A percentile compares a stretch with the other conserved stretches of the same genome.
Conservation (phyloP, 1,140 invertebrate genomes). For the Zaprionus davidi region DNA sequence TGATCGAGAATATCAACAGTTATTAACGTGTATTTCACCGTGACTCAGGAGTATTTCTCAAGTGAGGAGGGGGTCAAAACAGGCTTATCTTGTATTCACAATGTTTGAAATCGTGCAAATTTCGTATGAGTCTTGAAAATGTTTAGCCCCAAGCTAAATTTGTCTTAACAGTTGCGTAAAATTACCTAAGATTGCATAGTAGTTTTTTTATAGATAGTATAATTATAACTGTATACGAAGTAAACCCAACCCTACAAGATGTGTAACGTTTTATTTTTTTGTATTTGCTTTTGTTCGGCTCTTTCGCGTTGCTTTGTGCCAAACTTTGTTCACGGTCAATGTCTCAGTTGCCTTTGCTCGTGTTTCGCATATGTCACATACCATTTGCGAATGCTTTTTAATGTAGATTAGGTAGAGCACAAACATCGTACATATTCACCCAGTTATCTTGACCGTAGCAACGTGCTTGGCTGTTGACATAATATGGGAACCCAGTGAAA, state of each 20-base stretch:
- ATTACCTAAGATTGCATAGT: slow-evolving; percentile 19
- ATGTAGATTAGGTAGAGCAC: slow-evolving; percentile 26
- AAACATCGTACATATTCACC: slow-evolving; percentile 8
- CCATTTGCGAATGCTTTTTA: slow-evolving; percentile 25
- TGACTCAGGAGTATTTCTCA: slow-evolving; percentile 35
- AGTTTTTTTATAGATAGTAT: slow-evolving; percentile 12
- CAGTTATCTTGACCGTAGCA: slow-evolving; percentile 15
- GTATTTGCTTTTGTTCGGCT: slow-evolving; percentile 15
- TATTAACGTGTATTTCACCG: slow-evolving; percentile 24
- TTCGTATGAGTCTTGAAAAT: slow-evolving; percentile 13
- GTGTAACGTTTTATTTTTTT: slow-evolving; percentile 11
- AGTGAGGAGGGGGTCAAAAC: not conserved
- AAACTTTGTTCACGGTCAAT: slow-evolving; percentile 74
- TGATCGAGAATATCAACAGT: slow-evolving; percentile 2
- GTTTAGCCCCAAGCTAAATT: not conserved
- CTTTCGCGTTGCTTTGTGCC: slow-evolving; percentile 62
- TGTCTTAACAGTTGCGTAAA: slow-evolving; percentile 31
- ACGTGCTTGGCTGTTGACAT: slow-evolving; percentile 35
- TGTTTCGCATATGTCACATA: not conserved
- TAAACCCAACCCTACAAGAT: not conserved
- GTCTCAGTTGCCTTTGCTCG: slow-evolving; percentile 31
- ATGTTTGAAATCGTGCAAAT: not conserved
- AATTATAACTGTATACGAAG: not conserved
- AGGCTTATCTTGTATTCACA: not conserved
- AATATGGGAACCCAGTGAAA: slow-evolving; percentile 37